Base-by-base conservation (phyloP, 2,113 vertebrate species). In the Paedocypris sp. region DNA sequence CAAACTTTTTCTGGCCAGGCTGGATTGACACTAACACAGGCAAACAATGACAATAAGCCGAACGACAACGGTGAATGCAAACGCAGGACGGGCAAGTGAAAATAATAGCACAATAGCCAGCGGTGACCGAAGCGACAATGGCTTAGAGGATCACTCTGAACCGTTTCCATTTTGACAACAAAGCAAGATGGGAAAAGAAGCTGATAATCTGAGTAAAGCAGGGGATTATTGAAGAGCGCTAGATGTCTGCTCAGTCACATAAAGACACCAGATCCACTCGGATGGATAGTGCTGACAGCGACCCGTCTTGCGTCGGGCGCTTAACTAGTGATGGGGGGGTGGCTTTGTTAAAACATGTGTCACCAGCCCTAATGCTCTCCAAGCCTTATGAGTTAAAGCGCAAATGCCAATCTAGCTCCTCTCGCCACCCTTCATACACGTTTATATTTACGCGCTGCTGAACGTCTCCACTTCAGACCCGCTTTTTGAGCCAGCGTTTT, bases 171-270 rank as follows among this genome's bases (percentile, higher is more conserved):
- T 58, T 58, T 43, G 41, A 60, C 57, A 61, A 56, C 33, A 50
- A 46, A 60, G 67, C 33, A 33, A 52, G 61, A 41, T 26, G 31
- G 39, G 33, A 32, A 20, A 69, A 60, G 72, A 52, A 47, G 60
- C 64, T 75, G 54, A 36, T 82, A 79, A 86, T 83, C 82, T 80
- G 73, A 73, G 64, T 73, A 80, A 82, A 83, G 68, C 67, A 63
- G 73, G 54, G 78, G 81, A 83, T 84, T 80, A 81, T 77, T 80
- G 74, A 77, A 69, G 43, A 62, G 61, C 19, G 26, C 38, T 23
- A 66, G 68, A 64, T 35, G 32, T 62, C 57, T 43, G 60, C 54
- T 59, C 25, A 43, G 36, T 9, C 59, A 46, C 45, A 64, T 62
- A 65, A 57, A 66, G 54, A 46, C 52, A 18, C 13, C 41, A 64